phyloP scores from a whole-genome alignment of 2,113 vertebrate species.

The Anarrhichthys ocellatus region DNA sequence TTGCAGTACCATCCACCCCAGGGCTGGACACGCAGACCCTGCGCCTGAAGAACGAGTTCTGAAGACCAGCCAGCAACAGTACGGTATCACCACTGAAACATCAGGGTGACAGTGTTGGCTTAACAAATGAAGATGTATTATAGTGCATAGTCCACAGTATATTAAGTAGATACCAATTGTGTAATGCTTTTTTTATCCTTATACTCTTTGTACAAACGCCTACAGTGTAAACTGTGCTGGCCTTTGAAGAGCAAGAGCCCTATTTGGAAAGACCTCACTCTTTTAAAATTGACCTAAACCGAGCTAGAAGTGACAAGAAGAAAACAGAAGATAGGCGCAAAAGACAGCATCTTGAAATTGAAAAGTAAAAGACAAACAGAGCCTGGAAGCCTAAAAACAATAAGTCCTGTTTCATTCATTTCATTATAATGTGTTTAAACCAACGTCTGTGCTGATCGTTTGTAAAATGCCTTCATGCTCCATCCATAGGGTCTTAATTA shows the following conservation, averaged over 20 bases:
- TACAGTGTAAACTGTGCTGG: background rate
- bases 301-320: background rate
- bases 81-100: slow-evolving; percentile 1
- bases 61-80: background rate
- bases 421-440: background rate
- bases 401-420: background rate
- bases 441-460: background rate
- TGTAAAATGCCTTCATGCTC: background rate
- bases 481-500: background rate
- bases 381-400: background rate
- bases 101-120: background rate
- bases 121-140: background rate
- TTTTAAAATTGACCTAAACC: background rate
- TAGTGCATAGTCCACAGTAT: background rate
- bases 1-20: slow-evolving; percentile 24
- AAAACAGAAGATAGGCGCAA: background rate
- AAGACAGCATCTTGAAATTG: background rate
- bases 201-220: background rate
- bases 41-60: background rate
- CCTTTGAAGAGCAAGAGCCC: background rate
- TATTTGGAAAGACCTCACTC: background rate
- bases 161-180: too few relatives aligned
- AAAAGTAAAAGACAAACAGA: background rate
- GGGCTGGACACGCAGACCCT: background rate
- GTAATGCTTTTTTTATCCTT: background rate